Evolutionary conservation across 2,797 vertebrate genomes (phyloP), one percentile per base, ranked within the genome.

Genomic region (Mastacembelus armatus): DNA sequence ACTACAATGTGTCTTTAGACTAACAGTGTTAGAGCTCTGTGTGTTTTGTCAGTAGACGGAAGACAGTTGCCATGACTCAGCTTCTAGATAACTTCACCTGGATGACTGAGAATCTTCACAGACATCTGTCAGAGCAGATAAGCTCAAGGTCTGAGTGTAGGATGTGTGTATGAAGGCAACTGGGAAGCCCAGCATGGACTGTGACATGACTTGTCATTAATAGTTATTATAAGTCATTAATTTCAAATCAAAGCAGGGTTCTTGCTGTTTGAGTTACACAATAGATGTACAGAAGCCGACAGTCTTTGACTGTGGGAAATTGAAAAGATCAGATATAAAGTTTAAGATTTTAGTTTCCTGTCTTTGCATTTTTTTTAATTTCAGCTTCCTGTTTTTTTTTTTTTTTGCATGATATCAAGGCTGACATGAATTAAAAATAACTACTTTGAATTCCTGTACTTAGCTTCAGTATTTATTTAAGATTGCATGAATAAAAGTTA

Each of bases 281-380:
- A 14, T 5, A 18, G 5, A 42, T 33, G 6, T 7, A 21, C 11
- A 27, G 29, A 4, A 38, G 12, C 38, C 50, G 18, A 39, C 30
- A 16, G 22, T 24, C 38, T 66, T 0, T 19, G 32, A 49, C 27
- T 61, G 21, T 50, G 43, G 43, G 26, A 54, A 61, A 44, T 11
- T 62, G 29, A 44, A 32, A 15, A 26, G 35, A 71, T 63, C 38
- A 68, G 66, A 70, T 47, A 15, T 19, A 5, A 52, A 26, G 45
- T 48, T 56, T 55, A n/a, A 56, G 32, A 58, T 52, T 57, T 61
- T 19, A 44, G 22, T 55, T 76, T 65, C 52, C 44, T 75, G 43
- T 68, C 27, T 47, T 48, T 72, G 61, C 66, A 62, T 56, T 55
- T 75, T 78, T 57, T 43, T 58, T 62, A 19, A 50, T 48, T 70